These are phyloP conservation scores for Thamnophis sirtalis DNA, from an alignment of 2,113 vertebrate species.

Conservation along the genomic window DNA sequence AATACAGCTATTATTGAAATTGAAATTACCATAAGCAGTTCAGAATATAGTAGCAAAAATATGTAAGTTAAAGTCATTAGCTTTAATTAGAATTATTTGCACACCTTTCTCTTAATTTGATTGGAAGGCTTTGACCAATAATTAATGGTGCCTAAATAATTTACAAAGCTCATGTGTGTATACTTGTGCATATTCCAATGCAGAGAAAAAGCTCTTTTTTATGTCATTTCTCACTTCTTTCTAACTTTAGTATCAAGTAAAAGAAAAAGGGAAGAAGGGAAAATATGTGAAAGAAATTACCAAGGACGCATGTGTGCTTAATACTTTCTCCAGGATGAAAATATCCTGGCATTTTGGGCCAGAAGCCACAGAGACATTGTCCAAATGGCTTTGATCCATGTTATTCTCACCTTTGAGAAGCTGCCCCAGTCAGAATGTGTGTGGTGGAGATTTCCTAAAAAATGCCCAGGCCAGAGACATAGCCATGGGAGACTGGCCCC, in stretches of 20 bases:
- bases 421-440: not conserved
- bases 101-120: not conserved
- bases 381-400: slow-evolving; percentile 18
- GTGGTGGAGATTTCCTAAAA: slow-evolving; percentile 12
- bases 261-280: not conserved
- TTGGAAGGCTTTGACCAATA: not conserved
- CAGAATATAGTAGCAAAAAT: not conserved
- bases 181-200: not conserved
- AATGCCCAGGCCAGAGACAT: not conserved
- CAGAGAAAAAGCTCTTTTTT: not conserved
- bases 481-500: not conserved
- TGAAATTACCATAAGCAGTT: not conserved
- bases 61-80: not conserved
- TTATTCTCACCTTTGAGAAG: not conserved
- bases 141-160: not conserved
- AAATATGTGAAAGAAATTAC: not conserved
- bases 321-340: not conserved
- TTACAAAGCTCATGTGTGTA: not conserved
- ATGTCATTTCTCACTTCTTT: not conserved
- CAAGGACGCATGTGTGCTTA: not conserved
- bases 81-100: not conserved
- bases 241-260: not conserved
- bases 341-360: not conserved
- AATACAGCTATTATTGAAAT: not conserved
- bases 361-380: not conserved